phyloP scores from a whole-genome alignment of 1,140 invertebrate species.

The Heliconius melpomene region DNA sequence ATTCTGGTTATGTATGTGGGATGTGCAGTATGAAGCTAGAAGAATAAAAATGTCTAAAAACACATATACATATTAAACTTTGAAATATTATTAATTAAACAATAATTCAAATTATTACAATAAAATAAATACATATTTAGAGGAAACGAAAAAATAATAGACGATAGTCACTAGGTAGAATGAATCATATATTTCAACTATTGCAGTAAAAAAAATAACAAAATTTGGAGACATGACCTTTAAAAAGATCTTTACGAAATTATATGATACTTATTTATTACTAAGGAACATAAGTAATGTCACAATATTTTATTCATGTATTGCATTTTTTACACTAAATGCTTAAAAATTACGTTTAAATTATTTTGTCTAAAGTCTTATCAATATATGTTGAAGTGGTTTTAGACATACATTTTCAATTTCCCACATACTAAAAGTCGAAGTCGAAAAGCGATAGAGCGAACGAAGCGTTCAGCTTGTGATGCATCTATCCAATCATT shows the following conservation, averaged over 20 bases:
- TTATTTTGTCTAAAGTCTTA: neutral
- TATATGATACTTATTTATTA: neutral
- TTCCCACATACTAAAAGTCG: neutral
- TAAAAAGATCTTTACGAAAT: constrained; percentile 1
- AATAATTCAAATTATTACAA: neutral
- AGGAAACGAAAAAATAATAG: neutral
- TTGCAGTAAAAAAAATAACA: neutral
- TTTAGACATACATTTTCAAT: neutral
- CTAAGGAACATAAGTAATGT: neutral
- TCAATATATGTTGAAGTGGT: neutral
- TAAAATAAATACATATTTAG: neutral
- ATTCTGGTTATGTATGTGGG: too few species aligned
- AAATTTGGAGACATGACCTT: neutral
- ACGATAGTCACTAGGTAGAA: neutral
- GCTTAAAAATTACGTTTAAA: neutral
- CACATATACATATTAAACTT: too few species aligned
- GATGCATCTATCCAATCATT: too few species aligned
- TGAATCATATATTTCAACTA: constrained; percentile 1
- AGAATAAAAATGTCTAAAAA: too few species aligned
- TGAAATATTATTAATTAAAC: too few species aligned
- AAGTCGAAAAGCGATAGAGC: too few species aligned
- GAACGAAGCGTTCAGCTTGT: too few species aligned
- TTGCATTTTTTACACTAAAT: neutral
- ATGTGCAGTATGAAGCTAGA: too few species aligned
- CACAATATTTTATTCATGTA: neutral